Conservation (phyloP, 2,797 vertebrate species). For the Sorex maritimensis region DNA sequence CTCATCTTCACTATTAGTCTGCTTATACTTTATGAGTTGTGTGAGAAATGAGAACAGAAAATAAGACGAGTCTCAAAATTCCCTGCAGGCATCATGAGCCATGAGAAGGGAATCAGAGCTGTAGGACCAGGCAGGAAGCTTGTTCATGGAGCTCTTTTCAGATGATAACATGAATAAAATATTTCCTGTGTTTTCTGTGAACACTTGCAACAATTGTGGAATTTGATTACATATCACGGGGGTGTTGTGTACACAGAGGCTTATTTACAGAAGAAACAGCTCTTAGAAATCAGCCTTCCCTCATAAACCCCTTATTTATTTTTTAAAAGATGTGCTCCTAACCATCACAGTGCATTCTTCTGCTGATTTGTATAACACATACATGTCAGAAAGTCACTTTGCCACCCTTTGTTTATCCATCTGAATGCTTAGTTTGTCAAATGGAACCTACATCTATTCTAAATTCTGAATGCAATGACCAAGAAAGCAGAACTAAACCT, state of each 20-base stretch:
- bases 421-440: background rate
- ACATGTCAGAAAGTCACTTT: background rate
- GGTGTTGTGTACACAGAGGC: background rate
- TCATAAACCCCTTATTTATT: background rate
- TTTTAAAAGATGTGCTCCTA: background rate
- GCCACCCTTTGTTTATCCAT: background rate
- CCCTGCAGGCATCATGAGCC: background rate
- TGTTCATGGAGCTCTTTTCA: background rate
- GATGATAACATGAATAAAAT: background rate
- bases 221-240: constrained; percentile 13
- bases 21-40: constrained; percentile 22
- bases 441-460: background rate
- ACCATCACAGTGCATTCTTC: background rate
- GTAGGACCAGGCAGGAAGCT: background rate
- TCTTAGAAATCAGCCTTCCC: constrained; percentile 6
- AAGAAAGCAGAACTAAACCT: background rate
- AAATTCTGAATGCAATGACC: background rate
- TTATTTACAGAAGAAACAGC: constrained; percentile 3
- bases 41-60: background rate
- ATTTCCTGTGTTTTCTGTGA: background rate
- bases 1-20: constrained; percentile 21
- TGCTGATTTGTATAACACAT: background rate
- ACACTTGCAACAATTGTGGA: background rate
- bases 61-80: constrained; percentile 23
- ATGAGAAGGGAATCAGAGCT: background rate